Conservation (phyloP, 2,888 invertebrate genomes). For the Rhagonycha lutea region DNA sequence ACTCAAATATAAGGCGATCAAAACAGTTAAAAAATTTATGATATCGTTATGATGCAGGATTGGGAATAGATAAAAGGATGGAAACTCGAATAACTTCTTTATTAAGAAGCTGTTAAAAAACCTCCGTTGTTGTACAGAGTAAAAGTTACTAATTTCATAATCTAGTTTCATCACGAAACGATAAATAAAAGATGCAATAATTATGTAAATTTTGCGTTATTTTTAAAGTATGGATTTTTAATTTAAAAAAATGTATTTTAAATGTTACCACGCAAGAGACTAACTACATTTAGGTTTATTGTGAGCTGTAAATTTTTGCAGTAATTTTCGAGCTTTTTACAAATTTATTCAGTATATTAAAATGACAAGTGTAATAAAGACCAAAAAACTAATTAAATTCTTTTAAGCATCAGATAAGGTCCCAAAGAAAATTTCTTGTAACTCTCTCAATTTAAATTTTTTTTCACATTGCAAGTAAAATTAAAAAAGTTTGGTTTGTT, state of each 20-base stretch:
- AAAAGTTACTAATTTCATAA: background rate
- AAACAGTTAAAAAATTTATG: background rate
- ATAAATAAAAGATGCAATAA: background rate
- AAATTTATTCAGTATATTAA: background rate
- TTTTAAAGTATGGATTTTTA: background rate
- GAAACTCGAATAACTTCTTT: background rate
- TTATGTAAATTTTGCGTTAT: background rate
- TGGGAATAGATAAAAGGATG: background rate
- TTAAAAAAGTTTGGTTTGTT: background rate
- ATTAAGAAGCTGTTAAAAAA: background rate
- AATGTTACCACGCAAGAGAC: background rate
- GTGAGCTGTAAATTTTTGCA: background rate
- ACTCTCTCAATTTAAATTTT: background rate
- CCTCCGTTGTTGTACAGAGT: background rate
- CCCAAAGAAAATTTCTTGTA: background rate
- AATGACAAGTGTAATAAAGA: background rate
- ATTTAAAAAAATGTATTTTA: background rate
- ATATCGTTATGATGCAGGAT: background rate
- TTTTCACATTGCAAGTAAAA: background rate
- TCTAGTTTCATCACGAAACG: background rate
- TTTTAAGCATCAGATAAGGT: background rate
- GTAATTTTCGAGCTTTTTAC: background rate
- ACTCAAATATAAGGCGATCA: background rate
- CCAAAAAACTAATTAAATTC: background rate
- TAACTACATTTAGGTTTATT: background rate